phyloP scores from a whole-genome alignment of 2,113 vertebrate genomes.

The Plestiodon gilberti region DNA sequence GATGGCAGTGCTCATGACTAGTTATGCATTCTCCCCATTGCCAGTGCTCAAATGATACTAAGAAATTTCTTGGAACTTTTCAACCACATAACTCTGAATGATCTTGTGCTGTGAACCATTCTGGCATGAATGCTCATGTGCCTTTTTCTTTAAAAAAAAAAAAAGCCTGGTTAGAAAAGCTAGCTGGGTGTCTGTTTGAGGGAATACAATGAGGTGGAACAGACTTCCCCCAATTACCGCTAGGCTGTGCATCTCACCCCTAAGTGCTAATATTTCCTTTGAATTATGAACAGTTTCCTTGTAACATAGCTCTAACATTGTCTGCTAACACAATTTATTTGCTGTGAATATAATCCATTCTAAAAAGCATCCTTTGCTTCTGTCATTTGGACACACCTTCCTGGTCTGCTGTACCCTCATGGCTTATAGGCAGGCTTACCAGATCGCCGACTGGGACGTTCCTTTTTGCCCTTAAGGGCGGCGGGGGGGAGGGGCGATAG shows the following conservation, averaged over 20 bases:
- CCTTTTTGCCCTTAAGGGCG: no score
- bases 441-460: no score
- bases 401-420: not conserved
- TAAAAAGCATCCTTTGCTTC: not conserved
- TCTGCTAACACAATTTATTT: not conserved
- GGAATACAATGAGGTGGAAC: not conserved
- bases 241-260: not conserved
- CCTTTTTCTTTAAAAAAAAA: not conserved
- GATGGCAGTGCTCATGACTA: not conserved
- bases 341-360: not conserved
- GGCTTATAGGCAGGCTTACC: no score
- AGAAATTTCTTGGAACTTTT: not conserved
- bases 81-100: not conserved
- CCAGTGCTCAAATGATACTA: not conserved
- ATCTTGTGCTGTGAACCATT: no score
- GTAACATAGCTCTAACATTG: not conserved
- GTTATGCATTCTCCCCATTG: not conserved
- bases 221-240: not conserved
- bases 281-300: not conserved
- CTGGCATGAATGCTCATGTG: not conserved
- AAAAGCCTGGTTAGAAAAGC: not conserved
- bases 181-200: not conserved
- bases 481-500: no score
- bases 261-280: not conserved
- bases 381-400: not conserved